Base-by-base conservation (phyloP, 2,797 vertebrate genomes). In the Oreochromis grahami region DNA sequence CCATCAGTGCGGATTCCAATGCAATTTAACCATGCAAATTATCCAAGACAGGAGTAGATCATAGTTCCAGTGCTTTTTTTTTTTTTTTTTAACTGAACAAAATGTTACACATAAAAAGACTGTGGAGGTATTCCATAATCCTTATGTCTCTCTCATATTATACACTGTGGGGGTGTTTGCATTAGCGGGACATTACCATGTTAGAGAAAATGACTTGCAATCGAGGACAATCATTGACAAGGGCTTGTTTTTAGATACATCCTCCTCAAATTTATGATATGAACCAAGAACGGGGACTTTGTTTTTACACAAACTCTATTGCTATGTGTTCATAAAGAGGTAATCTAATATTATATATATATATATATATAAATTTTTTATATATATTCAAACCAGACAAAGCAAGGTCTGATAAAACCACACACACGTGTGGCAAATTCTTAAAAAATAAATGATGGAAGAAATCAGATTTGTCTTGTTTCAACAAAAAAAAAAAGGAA, bases 1-100 rank as follows among this genome's bases (percentile, higher is more conserved):
- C 98, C 96, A 99, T 98, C 98, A 98, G 97, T 98, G 98, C 96
- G 97, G 97, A 97, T 97, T 98, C 97, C 96, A 97, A 98, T 97
- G 98, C 97, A 97, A 97, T 97, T 97, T 97, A 97, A 98, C 97
- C 98, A 98, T 99, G 98, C 97, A 97, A 96, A 96, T 98, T 96
- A 96, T 97, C 97, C 96, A 97, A 97, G 96, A 97, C 97, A 98
- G 93, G 94, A 96, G 92, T 93, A 95, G 93, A 97, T 97, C 97
- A 95, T 96, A 97, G 97, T 98, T 99, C 98, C 98, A 99, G 98
- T 99, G 98, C 98, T 98, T 98, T 97, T 92, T 90, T 85, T 82
- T 84, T 12, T 63, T 7, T 85, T 82, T 84, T 12, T 63, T 7
- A 96, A 97, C 97, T 97, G 97, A 96, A 98, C 96, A 96, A 95